These are phyloP conservation scores for Ectemnius cavifrons DNA, from an alignment of 2,888 invertebrate genomes.

Conservation along the genomic window DNA sequence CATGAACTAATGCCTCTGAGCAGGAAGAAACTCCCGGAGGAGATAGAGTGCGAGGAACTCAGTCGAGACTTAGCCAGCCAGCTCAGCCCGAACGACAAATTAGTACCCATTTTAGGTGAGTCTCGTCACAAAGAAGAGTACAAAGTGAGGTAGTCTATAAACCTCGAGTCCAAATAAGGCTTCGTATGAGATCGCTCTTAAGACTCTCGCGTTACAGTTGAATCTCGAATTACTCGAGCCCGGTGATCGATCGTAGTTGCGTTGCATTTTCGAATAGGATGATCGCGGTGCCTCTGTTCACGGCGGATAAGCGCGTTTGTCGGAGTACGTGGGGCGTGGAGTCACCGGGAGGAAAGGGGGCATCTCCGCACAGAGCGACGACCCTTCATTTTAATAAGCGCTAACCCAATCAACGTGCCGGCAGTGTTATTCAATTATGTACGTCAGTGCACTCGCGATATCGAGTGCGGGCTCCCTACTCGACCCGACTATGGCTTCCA, in stretches of 20 bases:
- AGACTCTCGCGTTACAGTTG: neutral
- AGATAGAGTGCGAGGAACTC: slow-evolving; percentile 88
- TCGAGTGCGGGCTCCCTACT: slow-evolving; percentile 27
- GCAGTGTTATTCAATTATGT: slow-evolving; percentile 67
- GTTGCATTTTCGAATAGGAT: neutral
- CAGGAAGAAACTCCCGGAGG: slow-evolving; percentile 85
- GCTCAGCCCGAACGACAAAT: slow-evolving; percentile 82
- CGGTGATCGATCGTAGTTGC: neutral
- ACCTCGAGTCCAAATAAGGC: neutral
- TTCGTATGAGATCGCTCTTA: neutral
- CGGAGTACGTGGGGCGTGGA: slow-evolving; percentile 32
- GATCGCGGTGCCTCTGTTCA: slow-evolving; percentile 1
- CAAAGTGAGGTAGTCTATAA: neutral
- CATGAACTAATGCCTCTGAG: slow-evolving; percentile 76
- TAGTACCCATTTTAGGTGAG: slow-evolving; percentile 82
- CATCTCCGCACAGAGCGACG: slow-evolving; percentile 61
- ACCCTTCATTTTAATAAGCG: slow-evolving; percentile 73
- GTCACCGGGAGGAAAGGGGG: slow-evolving; percentile 10
- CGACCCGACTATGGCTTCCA: slow-evolving; percentile 42
- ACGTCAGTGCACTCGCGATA: slow-evolving; percentile 35
- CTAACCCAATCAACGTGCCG: slow-evolving; percentile 68
- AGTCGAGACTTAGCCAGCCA: slow-evolving; percentile 83
- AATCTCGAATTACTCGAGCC: neutral
- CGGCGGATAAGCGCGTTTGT: neutral
- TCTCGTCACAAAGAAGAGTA: neutral